phyloP scores from a whole-genome alignment of 2,888 invertebrate genomes.

The Scaptomyza tumidula region DNA sequence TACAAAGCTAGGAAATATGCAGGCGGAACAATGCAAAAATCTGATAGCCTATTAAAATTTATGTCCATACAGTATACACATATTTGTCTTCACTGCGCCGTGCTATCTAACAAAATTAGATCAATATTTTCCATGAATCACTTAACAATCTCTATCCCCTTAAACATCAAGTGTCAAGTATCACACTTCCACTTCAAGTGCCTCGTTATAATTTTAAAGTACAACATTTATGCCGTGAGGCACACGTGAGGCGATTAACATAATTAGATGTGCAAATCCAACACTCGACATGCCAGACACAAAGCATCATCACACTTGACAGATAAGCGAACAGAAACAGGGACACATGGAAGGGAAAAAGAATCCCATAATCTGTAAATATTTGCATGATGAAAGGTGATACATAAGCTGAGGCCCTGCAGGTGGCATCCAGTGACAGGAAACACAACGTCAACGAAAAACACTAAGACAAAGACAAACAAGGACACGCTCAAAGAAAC shows the following conservation, averaged over 20 bases:
- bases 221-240: slow-evolving; percentile 19
- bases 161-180: slow-evolving; percentile 7
- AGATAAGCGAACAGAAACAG: slow-evolving; percentile 7
- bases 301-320: slow-evolving; percentile 36
- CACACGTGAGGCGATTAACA: slow-evolving; percentile 50
- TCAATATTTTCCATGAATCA: not conserved
- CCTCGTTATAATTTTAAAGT: slow-evolving; percentile 19
- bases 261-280: slow-evolving; percentile 51
- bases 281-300: slow-evolving; percentile 24
- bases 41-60: too few relatives aligned
- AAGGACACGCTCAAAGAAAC: slow-evolving; percentile 14
- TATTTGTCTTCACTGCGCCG: too few relatives aligned
- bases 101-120: not conserved
- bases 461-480: slow-evolving; percentile 28
- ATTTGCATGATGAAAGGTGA: slow-evolving; percentile 45
- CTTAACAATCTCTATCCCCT: too few relatives aligned
- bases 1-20: not conserved
- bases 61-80: not conserved
- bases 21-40: not conserved
- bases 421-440: slow-evolving; percentile 22
- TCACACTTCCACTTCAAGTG: slow-evolving; percentile 25
- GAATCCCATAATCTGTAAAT: slow-evolving; percentile 54
- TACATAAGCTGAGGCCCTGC: not conserved
- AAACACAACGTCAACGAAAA: slow-evolving; percentile 25
- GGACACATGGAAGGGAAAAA: slow-evolving; percentile 3